Evolutionary conservation across 2,888 invertebrate genomes (phyloP).

Genomic region (Platycheirus albimanus): DNA sequence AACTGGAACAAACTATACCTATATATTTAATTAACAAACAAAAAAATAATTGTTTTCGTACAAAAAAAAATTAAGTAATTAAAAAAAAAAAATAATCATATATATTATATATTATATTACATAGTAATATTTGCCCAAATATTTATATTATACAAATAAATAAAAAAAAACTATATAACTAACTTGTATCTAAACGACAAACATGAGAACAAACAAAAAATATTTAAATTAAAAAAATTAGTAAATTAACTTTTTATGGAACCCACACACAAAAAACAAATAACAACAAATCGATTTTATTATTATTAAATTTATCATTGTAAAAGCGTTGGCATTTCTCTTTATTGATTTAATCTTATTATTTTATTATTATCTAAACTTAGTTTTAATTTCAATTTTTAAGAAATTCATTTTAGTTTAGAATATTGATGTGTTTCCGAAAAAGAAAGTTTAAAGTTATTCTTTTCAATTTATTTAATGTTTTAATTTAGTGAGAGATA

Average conservation of each 20-base stretch:
- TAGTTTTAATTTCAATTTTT: conserved; percentile 35
- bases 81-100: conserved; percentile 31
- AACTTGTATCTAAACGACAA: conserved; percentile 53
- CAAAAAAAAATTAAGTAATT: conserved; percentile 43
- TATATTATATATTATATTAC: conserved; percentile 46
- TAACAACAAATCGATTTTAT: conserved; percentile 16
- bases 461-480: conserved; percentile 20
- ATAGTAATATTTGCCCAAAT: conserved; percentile 65
- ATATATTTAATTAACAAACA: conserved; percentile 22
- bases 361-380: conserved; percentile 15
- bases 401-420: conserved; percentile 24
- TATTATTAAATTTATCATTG: conserved; percentile 5
- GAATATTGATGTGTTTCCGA: conserved; percentile 14
- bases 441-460: conserved; percentile 7
- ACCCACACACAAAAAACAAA: conserved; percentile 14
- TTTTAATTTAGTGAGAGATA: conserved; percentile 16
- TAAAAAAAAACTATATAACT: conserved; percentile 55
- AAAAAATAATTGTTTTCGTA: conserved; percentile 56
- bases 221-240: conserved; percentile 50
- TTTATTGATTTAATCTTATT: conserved; percentile 7
- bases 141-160: conserved; percentile 58
- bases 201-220: conserved; percentile 26
- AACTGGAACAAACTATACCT: conserved; percentile 46
- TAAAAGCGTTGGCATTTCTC: conserved; percentile 46
- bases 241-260: conserved; percentile 58